A percentile compares a stretch with the other conserved stretches of the same genome.
phyloP scores from a whole-genome alignment of 2,113 vertebrate genomes.

The Corvus hawaiiensis region DNA sequence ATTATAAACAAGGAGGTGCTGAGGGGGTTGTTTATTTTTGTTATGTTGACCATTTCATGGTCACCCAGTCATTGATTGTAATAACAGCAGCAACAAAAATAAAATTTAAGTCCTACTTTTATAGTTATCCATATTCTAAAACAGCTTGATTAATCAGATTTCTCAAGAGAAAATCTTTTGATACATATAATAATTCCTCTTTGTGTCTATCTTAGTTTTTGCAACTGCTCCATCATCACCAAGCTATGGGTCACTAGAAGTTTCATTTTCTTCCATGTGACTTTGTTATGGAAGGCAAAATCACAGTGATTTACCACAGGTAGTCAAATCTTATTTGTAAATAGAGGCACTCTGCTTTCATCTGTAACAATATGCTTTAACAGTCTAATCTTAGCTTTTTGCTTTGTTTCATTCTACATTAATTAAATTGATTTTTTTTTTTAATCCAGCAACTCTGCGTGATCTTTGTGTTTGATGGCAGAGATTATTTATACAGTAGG shows the following conservation, averaged over 20 bases:
- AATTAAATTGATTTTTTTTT: background rate
- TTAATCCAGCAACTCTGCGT: background rate
- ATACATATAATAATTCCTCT: background rate
- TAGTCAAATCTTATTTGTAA: background rate
- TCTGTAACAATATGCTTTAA: background rate
- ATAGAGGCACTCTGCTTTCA: background rate
- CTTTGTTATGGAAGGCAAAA: background rate
- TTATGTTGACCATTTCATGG: background rate
- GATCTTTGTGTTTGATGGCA: constrained; percentile 9
- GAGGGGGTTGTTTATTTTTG: background rate
- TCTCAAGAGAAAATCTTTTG: background rate
- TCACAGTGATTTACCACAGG: background rate
- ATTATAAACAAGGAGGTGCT: background rate
- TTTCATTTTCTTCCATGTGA: background rate
- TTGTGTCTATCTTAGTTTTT: background rate
- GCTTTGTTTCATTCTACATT: constrained; percentile 31
- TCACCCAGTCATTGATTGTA: background rate
- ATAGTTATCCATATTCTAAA: background rate
- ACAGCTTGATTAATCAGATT: background rate
- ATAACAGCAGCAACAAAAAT: background rate
- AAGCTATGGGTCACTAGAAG: background rate
- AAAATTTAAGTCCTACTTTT: background rate
- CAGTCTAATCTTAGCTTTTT: background rate
- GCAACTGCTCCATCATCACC: background rate
- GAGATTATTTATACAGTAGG: constrained; percentile 7